Base-by-base conservation (phyloP, 2,888 invertebrate genomes). In the Cephus rjabovi region DNA sequence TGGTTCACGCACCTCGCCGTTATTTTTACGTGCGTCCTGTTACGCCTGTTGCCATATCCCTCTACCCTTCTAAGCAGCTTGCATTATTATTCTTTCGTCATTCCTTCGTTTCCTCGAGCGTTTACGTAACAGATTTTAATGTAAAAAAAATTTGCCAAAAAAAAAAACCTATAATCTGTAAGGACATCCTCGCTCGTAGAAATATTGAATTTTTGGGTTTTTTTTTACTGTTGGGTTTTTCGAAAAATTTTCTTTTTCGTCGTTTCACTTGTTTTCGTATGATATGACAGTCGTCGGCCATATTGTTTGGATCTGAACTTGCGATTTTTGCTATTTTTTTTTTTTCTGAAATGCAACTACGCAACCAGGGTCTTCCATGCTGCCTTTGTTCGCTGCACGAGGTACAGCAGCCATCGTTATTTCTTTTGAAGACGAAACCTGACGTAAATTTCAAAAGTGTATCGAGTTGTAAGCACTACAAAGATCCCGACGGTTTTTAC, bases 11-110 rank as follows among this genome's bases (percentile, higher is more conserved):
- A 75, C 73, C 30, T 71, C 71, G 71, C 6, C 78, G 78, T 78
- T 78, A 78, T 78, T 78, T 78, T 78, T 78, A 76, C 76, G 75
- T 78, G 33, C 75, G 35, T 75, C 35, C 37, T 71, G 78, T 71
- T 75, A 73, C 78, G 75, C 78, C 30, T 73, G 12, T 75, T 40
- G 69, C 68, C 78, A 78, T 73, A 78, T 73, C 15, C 15, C 40
- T 9, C 40, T 56, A 12, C 23, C 23, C 23, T 23, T 6, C 1
- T 9, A 9, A 56, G 23, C 23, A 23, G 9, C 40, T 56, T 0
- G 4, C 4, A 56, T 23, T 56, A 56, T 56, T 56, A 23, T 56
- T 56, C 0, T 23, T 56, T 56, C 6, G 23, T 56, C 40, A 56
- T 56, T 56, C 40, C 40, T 56, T 23, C 40, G 30, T 15, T 15